A percentile compares a stretch with the other conserved stretches of the same genome.
Conservation (phyloP, 1,140 invertebrate genomes). For the Drosophila subobscura region DNA sequence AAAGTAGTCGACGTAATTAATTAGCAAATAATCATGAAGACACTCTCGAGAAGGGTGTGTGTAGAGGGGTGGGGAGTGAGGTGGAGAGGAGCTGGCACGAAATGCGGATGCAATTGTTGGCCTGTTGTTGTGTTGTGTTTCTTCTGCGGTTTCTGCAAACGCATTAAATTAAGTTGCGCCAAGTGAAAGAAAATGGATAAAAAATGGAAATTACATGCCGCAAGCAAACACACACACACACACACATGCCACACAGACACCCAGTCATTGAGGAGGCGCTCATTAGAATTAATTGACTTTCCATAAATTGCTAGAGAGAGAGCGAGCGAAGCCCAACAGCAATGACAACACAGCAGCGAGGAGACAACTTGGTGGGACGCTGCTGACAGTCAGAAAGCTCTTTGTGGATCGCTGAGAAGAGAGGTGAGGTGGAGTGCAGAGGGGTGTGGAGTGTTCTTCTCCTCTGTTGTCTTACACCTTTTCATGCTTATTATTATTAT, state of each 20-base stretch:
- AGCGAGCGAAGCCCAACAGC: slow-evolving; percentile 65
- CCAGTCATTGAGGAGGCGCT: slow-evolving; percentile 38
- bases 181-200: slow-evolving; percentile 57
- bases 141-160: slow-evolving; percentile 64
- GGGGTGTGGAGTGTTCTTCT: no score
- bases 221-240: slow-evolving; percentile 42
- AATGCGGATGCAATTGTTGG: slow-evolving; percentile 78
- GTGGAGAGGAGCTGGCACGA: slow-evolving; percentile 59
- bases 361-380: no score
- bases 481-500: slow-evolving; percentile 37
- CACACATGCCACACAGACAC: slow-evolving; percentile 30
- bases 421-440: no score
- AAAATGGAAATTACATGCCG: slow-evolving; percentile 80
- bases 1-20: slow-evolving; percentile 61
- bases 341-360: no score
- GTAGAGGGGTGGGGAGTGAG: slow-evolving; percentile 12
- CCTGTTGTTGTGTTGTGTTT: slow-evolving; percentile 19
- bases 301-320: slow-evolving; percentile 59
- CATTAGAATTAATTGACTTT: slow-evolving; percentile 83
- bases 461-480: slow-evolving; percentile 3
- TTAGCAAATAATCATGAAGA: slow-evolving; percentile 76
- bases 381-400: no score
- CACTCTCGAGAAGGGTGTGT: slow-evolving; percentile 6
- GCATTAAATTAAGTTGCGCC: slow-evolving; percentile 83
- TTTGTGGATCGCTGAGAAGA: no score